Percentiles rank a stretch among this genome's conserved stretches.
Evolutionary conservation across 2,797 vertebrate species (phyloP).

Genomic region (Eleutherodactylus coqui): DNA sequence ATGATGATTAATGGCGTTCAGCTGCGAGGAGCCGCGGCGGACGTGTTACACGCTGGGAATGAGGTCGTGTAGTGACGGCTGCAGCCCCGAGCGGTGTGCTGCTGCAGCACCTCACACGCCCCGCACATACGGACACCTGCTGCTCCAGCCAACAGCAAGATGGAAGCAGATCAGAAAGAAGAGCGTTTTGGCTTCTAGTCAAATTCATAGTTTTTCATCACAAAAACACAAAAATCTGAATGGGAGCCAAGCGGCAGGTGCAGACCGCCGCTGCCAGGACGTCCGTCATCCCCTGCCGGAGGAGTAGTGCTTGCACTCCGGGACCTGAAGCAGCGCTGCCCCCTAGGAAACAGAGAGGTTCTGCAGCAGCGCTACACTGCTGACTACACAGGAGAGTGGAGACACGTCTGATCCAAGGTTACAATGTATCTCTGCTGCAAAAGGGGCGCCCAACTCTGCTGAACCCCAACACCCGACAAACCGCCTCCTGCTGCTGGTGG

Average conservation of each 20-base stretch:
- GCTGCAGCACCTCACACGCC: conserved; percentile 17
- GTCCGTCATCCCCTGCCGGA: background rate
- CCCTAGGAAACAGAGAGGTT: background rate
- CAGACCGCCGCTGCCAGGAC: conserved; percentile 26
- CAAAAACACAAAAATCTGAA: conserved; percentile 25
- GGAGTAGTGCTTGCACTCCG: conserved; percentile 38
- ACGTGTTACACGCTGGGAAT: background rate
- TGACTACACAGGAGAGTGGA: background rate
- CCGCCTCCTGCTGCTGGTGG: too few species aligned
- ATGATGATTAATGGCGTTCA: conserved; percentile 5
- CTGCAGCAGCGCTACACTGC: background rate
- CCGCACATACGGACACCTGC: conserved; percentile 24
- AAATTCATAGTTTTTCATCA: conserved; percentile 44
- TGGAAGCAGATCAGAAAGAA: conserved; percentile 60
- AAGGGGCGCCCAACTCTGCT: too few species aligned
- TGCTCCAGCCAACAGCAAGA: conserved; percentile 39
- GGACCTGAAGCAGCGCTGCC: conserved; percentile 1
- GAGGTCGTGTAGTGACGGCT: background rate
- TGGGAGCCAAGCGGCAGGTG: conserved; percentile 53
- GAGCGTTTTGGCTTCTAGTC: conserved; percentile 30
- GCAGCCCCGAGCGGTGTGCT: conserved; percentile 2
- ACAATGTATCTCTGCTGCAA: too few species aligned
- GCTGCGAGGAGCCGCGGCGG: background rate
- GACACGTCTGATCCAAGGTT: background rate
- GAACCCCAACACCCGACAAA: too few species aligned